These are phyloP conservation scores for Drosophila diplacantha DNA, from an alignment of 2,888 invertebrate genomes.

Conservation along the genomic window DNA sequence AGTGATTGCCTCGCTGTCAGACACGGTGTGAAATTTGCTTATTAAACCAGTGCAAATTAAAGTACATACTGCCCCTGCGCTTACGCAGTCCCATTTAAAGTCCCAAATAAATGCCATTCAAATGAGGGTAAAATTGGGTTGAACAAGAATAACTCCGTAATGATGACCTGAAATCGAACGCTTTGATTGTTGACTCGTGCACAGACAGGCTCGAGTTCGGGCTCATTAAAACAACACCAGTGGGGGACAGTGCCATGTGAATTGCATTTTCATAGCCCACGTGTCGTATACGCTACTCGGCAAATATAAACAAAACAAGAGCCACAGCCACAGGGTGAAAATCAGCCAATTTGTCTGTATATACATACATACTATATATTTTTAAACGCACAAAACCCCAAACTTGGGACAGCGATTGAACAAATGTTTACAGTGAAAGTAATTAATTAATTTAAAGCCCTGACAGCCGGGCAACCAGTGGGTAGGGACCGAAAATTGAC, in stretches of 20 bases:
- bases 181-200: conserved; percentile 18
- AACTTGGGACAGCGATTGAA: conserved; percentile 19
- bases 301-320: neutral
- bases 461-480: conserved; percentile 1
- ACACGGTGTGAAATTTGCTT: conserved; percentile 2
- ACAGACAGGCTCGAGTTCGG: neutral
- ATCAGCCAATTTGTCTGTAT: neutral
- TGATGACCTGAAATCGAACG: conserved; percentile 4
- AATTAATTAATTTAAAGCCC: conserved; percentile 40
- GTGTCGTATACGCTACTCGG: conserved; percentile 18
- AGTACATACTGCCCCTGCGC: neutral
- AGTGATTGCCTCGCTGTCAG: conserved; percentile 7
- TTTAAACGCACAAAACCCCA: conserved; percentile 3
- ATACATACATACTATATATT: neutral
- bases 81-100: conserved; percentile 1
- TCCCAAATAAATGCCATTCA: conserved; percentile 4
- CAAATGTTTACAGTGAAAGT: conserved; percentile 43
- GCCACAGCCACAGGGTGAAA: neutral
- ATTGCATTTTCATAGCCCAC: conserved; percentile 9
- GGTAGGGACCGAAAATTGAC: conserved; percentile 4
- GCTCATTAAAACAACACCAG: conserved; percentile 23
- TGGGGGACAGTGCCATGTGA: neutral
- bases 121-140: neutral
- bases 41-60: conserved; percentile 9
- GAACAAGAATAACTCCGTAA: conserved; percentile 3